Evolutionary conservation across 2,113 vertebrate genomes (phyloP).

Genomic region (Gavia stellata): DNA sequence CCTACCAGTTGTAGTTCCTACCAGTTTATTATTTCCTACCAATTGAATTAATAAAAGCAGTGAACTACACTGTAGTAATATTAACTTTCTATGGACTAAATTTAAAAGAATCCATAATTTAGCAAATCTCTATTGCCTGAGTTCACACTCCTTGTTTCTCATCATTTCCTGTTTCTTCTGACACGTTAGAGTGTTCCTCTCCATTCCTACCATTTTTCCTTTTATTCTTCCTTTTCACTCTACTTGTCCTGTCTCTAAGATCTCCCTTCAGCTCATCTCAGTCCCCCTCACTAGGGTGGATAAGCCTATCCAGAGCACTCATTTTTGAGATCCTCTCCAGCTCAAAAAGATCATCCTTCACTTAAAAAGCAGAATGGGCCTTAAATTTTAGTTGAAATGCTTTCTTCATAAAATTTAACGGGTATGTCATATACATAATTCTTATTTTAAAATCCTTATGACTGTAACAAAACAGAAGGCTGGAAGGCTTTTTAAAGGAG

Average conservation of each 20-base stretch:
- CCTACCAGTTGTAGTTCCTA: neutral
- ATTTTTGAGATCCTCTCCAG: neutral
- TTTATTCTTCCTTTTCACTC: neutral
- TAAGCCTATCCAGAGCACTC: neutral
- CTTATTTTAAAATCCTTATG: neutral
- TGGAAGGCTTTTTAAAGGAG: neutral
- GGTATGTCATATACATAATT: neutral
- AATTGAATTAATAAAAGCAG: neutral
- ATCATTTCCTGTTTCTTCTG: neutral
- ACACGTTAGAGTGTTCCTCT: neutral
- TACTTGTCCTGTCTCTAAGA: neutral
- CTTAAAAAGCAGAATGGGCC: neutral
- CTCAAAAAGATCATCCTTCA: neutral
- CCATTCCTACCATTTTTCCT: neutral
- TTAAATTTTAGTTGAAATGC: neutral
- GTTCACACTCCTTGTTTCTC: neutral
- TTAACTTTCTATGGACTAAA: neutral
- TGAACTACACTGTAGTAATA: neutral
- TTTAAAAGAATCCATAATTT: neutral
- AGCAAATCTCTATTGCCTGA: neutral
- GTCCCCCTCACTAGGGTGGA: accelerated
- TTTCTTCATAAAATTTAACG: neutral
- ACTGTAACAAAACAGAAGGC: neutral
- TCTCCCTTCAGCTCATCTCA: neutral
- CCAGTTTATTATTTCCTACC: neutral